These are phyloP conservation scores for Notarius quadriscutis DNA, from an alignment of 2,113 vertebrate genomes.

Conservation along the genomic window DNA sequence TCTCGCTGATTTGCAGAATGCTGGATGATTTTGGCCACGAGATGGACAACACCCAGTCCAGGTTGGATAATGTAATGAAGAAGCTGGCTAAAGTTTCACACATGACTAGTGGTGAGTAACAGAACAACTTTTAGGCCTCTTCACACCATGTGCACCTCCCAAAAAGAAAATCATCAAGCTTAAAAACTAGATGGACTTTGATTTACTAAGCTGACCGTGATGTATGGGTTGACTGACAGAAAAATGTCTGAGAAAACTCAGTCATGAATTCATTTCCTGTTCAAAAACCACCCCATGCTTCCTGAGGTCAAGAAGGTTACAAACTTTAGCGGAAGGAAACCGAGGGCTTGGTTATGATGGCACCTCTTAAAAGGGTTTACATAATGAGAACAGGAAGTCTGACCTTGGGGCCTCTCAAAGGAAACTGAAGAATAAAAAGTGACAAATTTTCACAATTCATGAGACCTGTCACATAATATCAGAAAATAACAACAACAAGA, in stretches of 20 bases:
- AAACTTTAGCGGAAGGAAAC: conserved; percentile 41
- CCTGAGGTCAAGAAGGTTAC: conserved; percentile 41
- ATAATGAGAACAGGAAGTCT: conserved; percentile 40
- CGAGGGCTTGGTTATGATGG: conserved; percentile 32
- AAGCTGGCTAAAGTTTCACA: conserved; percentile 97
- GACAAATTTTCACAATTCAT: not conserved
- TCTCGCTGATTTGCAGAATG: conserved; percentile 77
- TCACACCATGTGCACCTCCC: not conserved
- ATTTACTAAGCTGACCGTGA: conserved; percentile 4
- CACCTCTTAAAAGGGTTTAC: conserved; percentile 44
- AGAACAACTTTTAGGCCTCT: not conserved
- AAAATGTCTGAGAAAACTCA: conserved; percentile 11
- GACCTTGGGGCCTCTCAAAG: conserved; percentile 34
- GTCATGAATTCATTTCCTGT: conserved; percentile 28
- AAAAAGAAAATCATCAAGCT: not conserved
- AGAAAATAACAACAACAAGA: not conserved
- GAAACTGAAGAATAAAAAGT: conserved; percentile 40
- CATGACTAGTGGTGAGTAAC: conserved; percentile 92
- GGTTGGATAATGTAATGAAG: conserved; percentile 96
- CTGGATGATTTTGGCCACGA: conserved; percentile 95
- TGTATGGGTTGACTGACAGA: not conserved
- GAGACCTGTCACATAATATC: not conserved
- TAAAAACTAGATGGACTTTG: not conserved
- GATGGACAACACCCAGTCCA: conserved; percentile 90
- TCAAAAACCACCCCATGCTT: conserved; percentile 34